Conservation (phyloP, 2,113 vertebrate genomes). For the Fukomys damarensis region DNA sequence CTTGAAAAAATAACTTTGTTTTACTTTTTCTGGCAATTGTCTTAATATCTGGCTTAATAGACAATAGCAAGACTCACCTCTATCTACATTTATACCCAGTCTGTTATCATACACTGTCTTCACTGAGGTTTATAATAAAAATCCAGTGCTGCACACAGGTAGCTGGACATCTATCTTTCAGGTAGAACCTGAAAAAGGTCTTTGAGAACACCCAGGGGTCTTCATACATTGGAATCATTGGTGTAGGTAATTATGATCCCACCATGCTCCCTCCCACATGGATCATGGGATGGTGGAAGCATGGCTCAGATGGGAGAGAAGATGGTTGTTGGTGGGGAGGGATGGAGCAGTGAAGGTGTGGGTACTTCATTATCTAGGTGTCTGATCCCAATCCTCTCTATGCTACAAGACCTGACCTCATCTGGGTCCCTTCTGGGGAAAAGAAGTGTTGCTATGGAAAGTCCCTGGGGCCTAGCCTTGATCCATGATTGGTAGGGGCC, state of each 20-base stretch:
- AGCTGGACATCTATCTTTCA: neutral
- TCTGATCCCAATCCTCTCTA: neutral
- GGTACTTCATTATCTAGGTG: neutral
- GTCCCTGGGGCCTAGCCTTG: neutral
- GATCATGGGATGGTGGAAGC: neutral
- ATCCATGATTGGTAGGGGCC: neutral
- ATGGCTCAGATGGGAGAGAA: neutral
- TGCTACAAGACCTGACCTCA: neutral
- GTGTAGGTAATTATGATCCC: neutral
- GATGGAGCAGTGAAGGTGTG: neutral
- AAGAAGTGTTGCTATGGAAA: neutral
- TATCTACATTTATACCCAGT: neutral
- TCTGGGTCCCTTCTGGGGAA: neutral
- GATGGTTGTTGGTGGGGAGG: too few species aligned
- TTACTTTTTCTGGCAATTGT: slow-evolving; percentile 3
- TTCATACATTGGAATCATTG: neutral
- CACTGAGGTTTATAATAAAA: neutral
- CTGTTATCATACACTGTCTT: neutral
- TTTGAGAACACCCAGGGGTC: neutral
- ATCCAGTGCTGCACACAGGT: neutral
- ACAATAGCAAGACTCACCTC: neutral
- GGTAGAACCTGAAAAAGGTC: neutral
- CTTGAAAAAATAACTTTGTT: neutral
- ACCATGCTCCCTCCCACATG: neutral
- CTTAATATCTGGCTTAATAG: neutral